phyloP scores from a whole-genome alignment of 2,113 vertebrate genomes.

The Cottus gobio region DNA sequence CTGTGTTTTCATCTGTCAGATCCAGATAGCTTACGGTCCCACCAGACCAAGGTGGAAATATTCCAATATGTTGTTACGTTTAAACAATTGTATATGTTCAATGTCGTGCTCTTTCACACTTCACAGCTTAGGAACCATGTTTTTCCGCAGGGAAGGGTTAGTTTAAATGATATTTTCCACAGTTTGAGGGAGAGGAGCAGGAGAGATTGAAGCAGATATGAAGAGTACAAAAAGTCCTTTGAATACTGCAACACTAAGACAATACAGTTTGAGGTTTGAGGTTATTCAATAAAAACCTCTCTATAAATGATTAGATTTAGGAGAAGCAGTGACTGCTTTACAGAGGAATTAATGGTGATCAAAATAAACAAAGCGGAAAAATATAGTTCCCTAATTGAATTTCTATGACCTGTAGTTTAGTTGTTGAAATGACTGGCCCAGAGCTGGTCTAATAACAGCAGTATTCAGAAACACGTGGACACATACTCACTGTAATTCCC shows the following conservation, averaged over 20 bases:
- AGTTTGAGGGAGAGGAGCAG: background rate
- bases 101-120: conserved; percentile 15
- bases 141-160: conserved; percentile 21
- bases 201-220: background rate
- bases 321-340: background rate
- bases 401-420: conserved; percentile 4
- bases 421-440: background rate
- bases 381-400: background rate
- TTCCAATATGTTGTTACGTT: conserved; percentile 23
- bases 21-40: conserved; percentile 33
- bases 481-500: background rate
- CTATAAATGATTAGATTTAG: conserved; percentile 15
- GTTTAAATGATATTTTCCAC: conserved; percentile 18
- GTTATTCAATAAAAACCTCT: conserved; percentile 8
- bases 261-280: background rate
- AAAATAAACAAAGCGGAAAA: background rate
- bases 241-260: background rate
- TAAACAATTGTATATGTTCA: conserved; percentile 20
- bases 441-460: background rate
- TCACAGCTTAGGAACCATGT: conserved; percentile 5
- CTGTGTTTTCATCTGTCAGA: conserved; percentile 42
- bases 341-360: background rate
- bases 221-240: background rate
- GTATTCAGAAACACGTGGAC: background rate
- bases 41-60: conserved; percentile 18